These are phyloP conservation scores for Paracanthobrama guichenoti DNA, from an alignment of 2,113 vertebrate species.

Conservation along the genomic window DNA sequence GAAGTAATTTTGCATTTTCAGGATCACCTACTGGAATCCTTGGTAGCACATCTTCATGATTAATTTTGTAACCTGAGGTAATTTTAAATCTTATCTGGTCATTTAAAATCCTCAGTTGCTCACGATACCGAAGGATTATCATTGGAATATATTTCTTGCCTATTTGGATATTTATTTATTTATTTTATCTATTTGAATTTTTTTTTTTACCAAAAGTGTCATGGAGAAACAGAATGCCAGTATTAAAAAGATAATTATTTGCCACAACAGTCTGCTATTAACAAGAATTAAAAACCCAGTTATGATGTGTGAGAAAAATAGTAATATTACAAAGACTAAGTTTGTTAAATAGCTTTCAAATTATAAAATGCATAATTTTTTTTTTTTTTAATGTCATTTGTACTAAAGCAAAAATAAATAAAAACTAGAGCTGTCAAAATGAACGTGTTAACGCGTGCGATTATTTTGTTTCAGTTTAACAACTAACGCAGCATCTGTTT, in stretches of 20 bases:
- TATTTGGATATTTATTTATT: background rate
- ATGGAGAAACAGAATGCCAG: background rate
- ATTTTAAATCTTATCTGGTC: background rate
- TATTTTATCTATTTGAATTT: background rate
- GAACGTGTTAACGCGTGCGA: no score
- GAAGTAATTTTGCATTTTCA: background rate
- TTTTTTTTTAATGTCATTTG: background rate
- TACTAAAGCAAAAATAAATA: background rate
- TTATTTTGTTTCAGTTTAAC: no score
- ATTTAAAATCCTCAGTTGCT: background rate
- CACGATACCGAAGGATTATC: background rate
- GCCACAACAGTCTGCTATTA: background rate
- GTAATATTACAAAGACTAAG: background rate
- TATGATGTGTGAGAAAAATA: background rate
- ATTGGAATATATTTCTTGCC: background rate
- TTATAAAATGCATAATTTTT: background rate
- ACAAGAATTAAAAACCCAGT: background rate
- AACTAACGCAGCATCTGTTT: no score
- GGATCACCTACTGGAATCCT: background rate
- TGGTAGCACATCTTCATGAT: background rate
- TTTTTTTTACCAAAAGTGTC: background rate
- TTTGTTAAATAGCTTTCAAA: background rate
- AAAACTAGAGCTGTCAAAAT: no score
- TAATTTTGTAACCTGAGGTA: background rate
- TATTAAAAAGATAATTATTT: background rate